These are phyloP conservation scores for Zaprionus tsacasi DNA, from an alignment of 1,140 invertebrate genomes.

Conservation along the genomic window DNA sequence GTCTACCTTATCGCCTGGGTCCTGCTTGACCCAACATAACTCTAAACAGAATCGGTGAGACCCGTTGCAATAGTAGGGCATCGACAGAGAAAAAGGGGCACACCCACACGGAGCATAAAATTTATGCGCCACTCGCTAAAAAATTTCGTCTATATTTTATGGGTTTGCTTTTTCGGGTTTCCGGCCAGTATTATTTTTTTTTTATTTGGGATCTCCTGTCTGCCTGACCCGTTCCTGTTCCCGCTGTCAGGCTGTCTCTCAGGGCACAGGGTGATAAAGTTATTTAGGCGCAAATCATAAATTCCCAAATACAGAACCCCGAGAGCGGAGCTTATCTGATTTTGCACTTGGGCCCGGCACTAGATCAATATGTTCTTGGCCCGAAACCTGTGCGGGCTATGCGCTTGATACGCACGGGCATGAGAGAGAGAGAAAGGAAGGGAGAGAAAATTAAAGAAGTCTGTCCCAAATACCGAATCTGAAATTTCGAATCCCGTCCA, in stretches of 20 bases:
- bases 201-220: conserved; percentile 26
- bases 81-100: conserved; percentile 16
- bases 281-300: conserved; percentile 83
- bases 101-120: conserved; percentile 37
- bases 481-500: conserved; percentile 22
- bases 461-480: conserved; percentile 4
- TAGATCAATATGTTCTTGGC: conserved; percentile 70
- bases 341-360: conserved; percentile 77
- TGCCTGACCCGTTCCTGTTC: conserved; percentile 4
- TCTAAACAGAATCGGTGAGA: not conserved
- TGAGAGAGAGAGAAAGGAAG: not conserved
- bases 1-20: not conserved
- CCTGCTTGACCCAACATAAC: not conserved
- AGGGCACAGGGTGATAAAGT: conserved; percentile 74
- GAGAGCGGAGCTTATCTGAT: conserved; percentile 73
- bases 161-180: conserved; percentile 46
- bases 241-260: conserved; percentile 22
- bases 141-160: conserved; percentile 57
- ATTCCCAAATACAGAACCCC: conserved; percentile 63
- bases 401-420: conserved; percentile 11
- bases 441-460: not conserved
- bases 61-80: not conserved
- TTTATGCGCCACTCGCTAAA: conserved; percentile 45
- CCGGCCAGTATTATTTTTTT: conserved; percentile 20
- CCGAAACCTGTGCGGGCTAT: conserved; percentile 57